Base-by-base conservation (phyloP, 1,140 invertebrate genomes). In the Lethrus apterus region DNA sequence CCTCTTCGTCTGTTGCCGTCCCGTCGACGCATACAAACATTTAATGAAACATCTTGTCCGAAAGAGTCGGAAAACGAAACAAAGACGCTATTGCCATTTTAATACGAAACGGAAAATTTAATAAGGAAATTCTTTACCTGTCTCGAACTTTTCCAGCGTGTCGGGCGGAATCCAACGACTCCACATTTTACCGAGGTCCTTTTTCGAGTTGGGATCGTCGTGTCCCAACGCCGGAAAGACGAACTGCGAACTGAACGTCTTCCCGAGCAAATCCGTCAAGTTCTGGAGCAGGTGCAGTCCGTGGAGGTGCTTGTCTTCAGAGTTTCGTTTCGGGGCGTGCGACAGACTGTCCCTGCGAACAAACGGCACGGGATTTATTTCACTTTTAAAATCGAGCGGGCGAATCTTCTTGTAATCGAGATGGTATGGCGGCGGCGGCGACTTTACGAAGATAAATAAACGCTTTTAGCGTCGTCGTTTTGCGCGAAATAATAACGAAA, bases 161-260 rank as follows among this genome's bases (percentile, higher is more conserved):
- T 90, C 86, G 1, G 79, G 77, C 1, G 86, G 86, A 26, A 90
- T 64, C 86, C 86, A 89, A 42, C 84, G 77, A 53, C 77, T 77
- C 85, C 86, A 90, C 59, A 86, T 75, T 38, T 76, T 73, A 0
- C 81, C 80, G 41, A 88, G 70, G 46, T 78, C 74, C 31, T 71
- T 73, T 56, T 74, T 77, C 4, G 77, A 70, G 1, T 74, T 73
- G 4, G 83, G 80, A 57, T 89, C 86, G 58, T 86, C 83, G 64
- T 87, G 84, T 1, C 86, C 86, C 45, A 89, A 63, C 1, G 84
- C 85, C 2, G 86, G 86, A 59, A 89, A 89, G 17, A 89, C 81
- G 59, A 87, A 89, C 60, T 86, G 83, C 34, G 79, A 83, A 44
- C 79, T 81, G 67, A 89, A 89, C 13, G 84, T 85, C 55, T 77